A percentile compares a stretch with the other conserved stretches of the same genome.
These are phyloP conservation scores for Chelidonichthys spinosus DNA, from an alignment of 2,797 vertebrate species.

Conservation along the genomic window DNA sequence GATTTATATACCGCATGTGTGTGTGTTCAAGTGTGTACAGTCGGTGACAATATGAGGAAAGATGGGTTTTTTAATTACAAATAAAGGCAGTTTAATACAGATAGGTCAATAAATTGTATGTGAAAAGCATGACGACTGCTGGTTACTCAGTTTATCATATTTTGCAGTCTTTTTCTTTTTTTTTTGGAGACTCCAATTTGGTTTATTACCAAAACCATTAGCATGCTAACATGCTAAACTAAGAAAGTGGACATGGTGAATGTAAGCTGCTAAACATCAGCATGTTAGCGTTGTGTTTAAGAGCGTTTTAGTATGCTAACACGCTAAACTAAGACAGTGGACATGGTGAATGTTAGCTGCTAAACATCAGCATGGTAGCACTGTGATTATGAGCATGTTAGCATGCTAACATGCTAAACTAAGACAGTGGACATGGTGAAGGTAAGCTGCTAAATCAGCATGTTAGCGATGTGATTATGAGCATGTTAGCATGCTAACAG, in stretches of 20 bases:
- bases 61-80: slow-evolving; percentile 31
- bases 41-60: slow-evolving; percentile 3
- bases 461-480: neutral
- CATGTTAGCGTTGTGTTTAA: neutral
- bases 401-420: neutral
- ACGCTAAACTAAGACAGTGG: too few species aligned
- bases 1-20: slow-evolving; percentile 48
- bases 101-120: slow-evolving; percentile 15
- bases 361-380: too few species aligned
- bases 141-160: slow-evolving; percentile 6
- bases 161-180: neutral
- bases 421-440: neutral
- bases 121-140: neutral
- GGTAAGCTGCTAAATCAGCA: neutral
- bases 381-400: too few species aligned
- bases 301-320: neutral
- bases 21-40: slow-evolving; percentile 41
- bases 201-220: neutral
- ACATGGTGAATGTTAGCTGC: too few species aligned
- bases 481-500: neutral
- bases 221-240: neutral
- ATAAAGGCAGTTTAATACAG: slow-evolving; percentile 17
- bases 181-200: neutral
- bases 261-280: neutral
- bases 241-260: neutral